A percentile compares a stretch with the other conserved stretches of the same genome.
Evolutionary conservation across 2,113 vertebrate genomes (phyloP).

Genomic region (Peromyscus californicus): DNA sequence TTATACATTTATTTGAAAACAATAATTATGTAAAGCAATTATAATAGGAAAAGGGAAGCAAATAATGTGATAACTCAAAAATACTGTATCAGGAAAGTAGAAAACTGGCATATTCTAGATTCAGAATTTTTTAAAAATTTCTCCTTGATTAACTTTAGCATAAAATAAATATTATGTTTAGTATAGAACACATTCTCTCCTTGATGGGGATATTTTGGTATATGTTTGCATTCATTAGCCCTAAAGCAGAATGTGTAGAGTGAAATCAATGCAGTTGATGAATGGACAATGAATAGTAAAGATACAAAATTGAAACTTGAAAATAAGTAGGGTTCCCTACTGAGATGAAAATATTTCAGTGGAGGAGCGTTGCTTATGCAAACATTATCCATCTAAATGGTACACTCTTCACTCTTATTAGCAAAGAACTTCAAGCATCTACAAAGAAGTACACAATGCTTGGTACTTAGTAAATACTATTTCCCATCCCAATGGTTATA

Average conservation of each 20-base stretch:
- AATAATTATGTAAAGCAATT: neutral
- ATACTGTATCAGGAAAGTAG: neutral
- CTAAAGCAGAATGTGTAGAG: constrained; percentile 27
- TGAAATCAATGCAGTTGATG: constrained; percentile 33
- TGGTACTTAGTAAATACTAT: neutral
- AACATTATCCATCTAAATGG: neutral
- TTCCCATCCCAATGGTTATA: neutral
- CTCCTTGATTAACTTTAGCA: constrained; percentile 12
- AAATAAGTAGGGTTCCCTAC: constrained; percentile 4
- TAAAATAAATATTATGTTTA: constrained; percentile 45
- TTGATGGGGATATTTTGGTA: constrained; percentile 42
- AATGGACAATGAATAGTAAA: constrained; percentile 14
- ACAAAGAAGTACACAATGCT: neutral
- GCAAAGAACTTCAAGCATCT: neutral
- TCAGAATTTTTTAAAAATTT: constrained; percentile 35
- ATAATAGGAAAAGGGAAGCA: neutral
- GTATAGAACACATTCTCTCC: neutral
- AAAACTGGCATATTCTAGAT: neutral
- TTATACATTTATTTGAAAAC: neutral
- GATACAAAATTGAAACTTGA: constrained; percentile 41
- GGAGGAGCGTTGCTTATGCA: neutral
- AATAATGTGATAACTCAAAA: constrained; percentile 16
- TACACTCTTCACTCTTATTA: neutral
- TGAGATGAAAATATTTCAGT: neutral
- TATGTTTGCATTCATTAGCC: neutral